These are phyloP conservation scores for Cercopithecus mona DNA, from an alignment of 2,113 vertebrate species.

Conservation along the genomic window DNA sequence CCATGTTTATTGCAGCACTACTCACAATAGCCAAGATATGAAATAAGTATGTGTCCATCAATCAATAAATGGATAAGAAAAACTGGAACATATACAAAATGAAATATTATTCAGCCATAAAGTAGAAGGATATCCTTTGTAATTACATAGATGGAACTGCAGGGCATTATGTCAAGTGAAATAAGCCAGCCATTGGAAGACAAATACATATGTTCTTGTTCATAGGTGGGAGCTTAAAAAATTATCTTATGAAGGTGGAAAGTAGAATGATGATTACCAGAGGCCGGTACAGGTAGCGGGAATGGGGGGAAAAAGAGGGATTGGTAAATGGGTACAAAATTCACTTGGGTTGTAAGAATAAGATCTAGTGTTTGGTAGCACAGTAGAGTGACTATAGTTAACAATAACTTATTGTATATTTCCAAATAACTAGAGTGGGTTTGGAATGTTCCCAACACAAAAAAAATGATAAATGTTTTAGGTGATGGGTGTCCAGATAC, in stretches of 20 bases:
- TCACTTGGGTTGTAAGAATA: neutral
- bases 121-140: neutral
- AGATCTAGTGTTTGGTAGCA: neutral
- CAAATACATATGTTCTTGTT: neutral
- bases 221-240: neutral
- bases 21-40: neutral
- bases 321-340: neutral
- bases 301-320: neutral
- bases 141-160: neutral
- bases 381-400: neutral
- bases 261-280: neutral
- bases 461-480: neutral
- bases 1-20: neutral
- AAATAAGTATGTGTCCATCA: neutral
- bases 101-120: neutral
- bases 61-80: neutral
- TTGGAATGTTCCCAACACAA: neutral
- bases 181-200: neutral
- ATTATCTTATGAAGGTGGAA: neutral
- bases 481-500: neutral
- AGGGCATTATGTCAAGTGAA: neutral
- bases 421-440: neutral
- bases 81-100: neutral
- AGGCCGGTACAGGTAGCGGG: neutral
- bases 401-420: neutral